phyloP scores from a whole-genome alignment of 2,797 vertebrate genomes.

The Falco peregrinus region DNA sequence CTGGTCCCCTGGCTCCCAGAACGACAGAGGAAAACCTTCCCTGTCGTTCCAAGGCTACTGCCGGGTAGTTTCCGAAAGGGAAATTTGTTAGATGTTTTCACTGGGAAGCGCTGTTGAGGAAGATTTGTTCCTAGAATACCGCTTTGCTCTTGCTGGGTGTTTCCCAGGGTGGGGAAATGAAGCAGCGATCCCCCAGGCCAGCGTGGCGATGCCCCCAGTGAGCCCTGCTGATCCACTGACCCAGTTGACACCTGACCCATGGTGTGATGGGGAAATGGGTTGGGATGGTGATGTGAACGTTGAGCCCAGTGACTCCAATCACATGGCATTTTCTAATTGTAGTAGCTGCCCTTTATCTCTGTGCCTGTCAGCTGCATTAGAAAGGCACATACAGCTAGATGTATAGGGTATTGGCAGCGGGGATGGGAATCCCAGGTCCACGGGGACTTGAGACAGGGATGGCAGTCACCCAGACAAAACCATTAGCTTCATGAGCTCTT shows the following conservation, averaged over 20 bases:
- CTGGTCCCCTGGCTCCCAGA: background rate
- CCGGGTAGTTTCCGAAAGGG: background rate
- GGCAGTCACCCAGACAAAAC: background rate
- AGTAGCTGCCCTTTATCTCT: background rate
- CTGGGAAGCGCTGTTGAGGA: background rate
- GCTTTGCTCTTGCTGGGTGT: accelerated
- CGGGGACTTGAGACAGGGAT: background rate
- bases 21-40: background rate
- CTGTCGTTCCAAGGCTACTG: background rate
- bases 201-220: background rate
- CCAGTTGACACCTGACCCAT: background rate
- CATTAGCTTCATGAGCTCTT: background rate
- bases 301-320: background rate
- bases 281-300: background rate
- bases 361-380: background rate
- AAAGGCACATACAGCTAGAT: background rate
- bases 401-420: background rate
- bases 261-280: conserved; percentile 9
- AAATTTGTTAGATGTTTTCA: background rate
- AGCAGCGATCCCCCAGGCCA: background rate
- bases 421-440: background rate
- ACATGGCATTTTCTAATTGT: background rate
- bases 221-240: background rate
- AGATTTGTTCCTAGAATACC: conserved; percentile 24
- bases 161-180: background rate